Evolutionary conservation across 2,797 vertebrate species (phyloP).

Genomic region (Gymnodraco acuticeps): DNA sequence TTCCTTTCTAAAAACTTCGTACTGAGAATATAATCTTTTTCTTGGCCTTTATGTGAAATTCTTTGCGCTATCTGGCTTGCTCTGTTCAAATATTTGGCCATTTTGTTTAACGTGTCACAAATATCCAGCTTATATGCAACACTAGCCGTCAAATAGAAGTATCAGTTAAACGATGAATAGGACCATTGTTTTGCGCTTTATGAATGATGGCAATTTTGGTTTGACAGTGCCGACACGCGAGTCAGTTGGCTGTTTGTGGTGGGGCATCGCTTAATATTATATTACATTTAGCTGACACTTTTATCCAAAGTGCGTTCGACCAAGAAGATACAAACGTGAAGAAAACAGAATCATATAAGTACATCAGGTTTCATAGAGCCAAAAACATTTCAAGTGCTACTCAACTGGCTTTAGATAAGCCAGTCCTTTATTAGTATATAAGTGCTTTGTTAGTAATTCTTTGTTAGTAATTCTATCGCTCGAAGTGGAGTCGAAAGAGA

Average conservation of each 20-base stretch:
- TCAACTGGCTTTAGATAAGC: too few species aligned
- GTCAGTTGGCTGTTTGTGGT: background rate
- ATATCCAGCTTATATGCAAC: constrained; percentile 20
- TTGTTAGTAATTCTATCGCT: too few species aligned
- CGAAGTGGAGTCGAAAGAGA: too few species aligned
- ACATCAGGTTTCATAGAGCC: too few species aligned
- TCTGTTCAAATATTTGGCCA: constrained; percentile 1
- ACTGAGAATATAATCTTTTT: constrained; percentile 18
- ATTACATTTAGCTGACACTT: too few species aligned
- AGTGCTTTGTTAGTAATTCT: too few species aligned
- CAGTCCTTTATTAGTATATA: too few species aligned
- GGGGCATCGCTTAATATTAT: too few species aligned
- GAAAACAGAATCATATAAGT: too few species aligned
- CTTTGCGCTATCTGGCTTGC: background rate
- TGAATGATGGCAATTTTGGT: background rate
- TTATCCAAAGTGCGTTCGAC: too few species aligned
- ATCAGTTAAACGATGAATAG: background rate
- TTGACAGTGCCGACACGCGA: background rate
- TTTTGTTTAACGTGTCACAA: constrained; percentile 11
- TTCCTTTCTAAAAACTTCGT: constrained; percentile 12
- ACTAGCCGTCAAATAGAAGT: background rate
- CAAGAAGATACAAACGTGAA: too few species aligned
- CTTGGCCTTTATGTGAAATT: constrained; percentile 2
- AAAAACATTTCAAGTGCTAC: too few species aligned
- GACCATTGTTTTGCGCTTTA: background rate